Percentiles rank a stretch among this genome's conserved stretches.
Evolutionary conservation across 2,888 invertebrate genomes (phyloP).

Genomic region (Brachynemurus nebulosus): DNA sequence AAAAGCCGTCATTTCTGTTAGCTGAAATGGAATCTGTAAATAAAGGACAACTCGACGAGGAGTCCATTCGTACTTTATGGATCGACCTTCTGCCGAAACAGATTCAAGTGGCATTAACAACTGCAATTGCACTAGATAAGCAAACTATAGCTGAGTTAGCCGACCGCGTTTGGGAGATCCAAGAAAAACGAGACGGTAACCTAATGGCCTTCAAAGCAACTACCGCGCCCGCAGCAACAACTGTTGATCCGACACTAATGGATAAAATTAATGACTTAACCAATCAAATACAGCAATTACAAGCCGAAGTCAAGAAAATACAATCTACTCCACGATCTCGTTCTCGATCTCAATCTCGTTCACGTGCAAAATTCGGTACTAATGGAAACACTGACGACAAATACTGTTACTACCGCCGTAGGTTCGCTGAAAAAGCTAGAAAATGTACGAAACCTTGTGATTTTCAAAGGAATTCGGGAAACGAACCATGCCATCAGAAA

Average conservation of each 20-base stretch:
- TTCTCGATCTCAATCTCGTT: background rate
- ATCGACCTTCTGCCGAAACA: background rate
- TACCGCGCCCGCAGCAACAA: background rate
- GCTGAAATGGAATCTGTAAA: background rate
- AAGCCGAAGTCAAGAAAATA: background rate
- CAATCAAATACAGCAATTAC: background rate
- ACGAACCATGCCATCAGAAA: conserved; percentile 8
- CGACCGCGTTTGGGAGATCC: background rate
- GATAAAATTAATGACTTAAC: background rate
- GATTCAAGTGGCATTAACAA: background rate
- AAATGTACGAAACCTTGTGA: conserved; percentile 7
- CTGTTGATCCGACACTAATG: too few species aligned
- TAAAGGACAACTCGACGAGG: background rate
- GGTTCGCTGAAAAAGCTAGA: conserved; percentile 6
- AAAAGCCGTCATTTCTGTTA: background rate
- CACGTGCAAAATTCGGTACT: background rate
- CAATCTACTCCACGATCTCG: background rate
- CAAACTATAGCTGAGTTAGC: background rate
- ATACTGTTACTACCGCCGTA: conserved; percentile 8
- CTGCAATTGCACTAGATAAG: background rate
- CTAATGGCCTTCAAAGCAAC: background rate
- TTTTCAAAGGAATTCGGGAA: conserved; percentile 7
- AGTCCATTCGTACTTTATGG: background rate
- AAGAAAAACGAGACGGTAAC: background rate
- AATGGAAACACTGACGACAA: background rate